Percentiles rank a stretch among this genome's conserved stretches.
Evolutionary conservation across 23 tunicate genomes (phyloP).

Genomic region (Aplidium turbinatum): DNA sequence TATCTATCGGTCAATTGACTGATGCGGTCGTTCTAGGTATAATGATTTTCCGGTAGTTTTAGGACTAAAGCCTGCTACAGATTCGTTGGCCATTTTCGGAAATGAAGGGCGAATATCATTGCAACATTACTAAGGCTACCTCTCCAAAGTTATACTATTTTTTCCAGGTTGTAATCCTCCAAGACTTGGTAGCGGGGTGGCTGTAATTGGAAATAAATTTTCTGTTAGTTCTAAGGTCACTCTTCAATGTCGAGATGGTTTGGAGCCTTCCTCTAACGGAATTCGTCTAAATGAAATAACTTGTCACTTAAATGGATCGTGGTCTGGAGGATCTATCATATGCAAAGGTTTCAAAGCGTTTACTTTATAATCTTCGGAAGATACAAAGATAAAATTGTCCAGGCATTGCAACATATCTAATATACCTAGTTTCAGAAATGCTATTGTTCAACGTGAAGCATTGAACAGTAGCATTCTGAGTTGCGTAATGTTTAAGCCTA

Average conservation of each 20-base stretch:
- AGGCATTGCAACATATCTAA: too few species aligned
- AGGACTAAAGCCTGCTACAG: too few species aligned
- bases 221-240: conserved; percentile 19
- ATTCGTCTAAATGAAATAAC: conserved; percentile 4
- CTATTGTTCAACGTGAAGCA: neutral
- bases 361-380: neutral
- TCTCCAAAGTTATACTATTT: neutral
- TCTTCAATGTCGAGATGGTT: conserved; percentile 29
- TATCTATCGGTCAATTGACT: too few species aligned
- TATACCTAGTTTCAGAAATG: too few species aligned
- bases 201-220: conserved; percentile 21
- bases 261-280: conserved; percentile 16
- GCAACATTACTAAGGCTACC: neutral
- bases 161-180: conserved; percentile 36
- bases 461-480: neutral
- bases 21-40: too few species aligned
- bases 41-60: too few species aligned
- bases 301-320: conserved; percentile 28
- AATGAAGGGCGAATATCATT: neutral
- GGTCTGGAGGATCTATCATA: conserved; percentile 36
- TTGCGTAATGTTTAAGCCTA: neutral
- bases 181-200: conserved; percentile 11
- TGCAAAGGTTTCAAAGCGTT: conserved; percentile 23
- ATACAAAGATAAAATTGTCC: neutral
- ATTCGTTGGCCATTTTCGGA: too few species aligned